These are phyloP conservation scores for Galagoides demidoff DNA, from an alignment of 2,797 vertebrate genomes.

Conservation along the genomic window DNA sequence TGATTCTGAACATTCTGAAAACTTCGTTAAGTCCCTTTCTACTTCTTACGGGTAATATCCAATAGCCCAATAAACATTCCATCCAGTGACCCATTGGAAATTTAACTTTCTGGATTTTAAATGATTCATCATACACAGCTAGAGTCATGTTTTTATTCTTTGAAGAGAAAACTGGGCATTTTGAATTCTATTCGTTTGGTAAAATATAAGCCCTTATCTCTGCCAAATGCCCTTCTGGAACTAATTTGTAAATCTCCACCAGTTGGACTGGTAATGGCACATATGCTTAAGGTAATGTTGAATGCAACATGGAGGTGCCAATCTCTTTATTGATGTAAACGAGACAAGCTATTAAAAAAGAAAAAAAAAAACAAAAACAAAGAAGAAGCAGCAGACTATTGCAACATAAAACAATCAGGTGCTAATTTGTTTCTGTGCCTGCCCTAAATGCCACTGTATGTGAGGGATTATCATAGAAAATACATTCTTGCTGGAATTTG, in stretches of 20 bases:
- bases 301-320: not conserved
- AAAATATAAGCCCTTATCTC: not conserved
- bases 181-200: constrained; percentile 10
- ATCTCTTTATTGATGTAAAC: not conserved
- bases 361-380: not conserved
- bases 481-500: constrained; percentile 81
- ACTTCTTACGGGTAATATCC: not conserved
- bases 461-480: constrained; percentile 81
- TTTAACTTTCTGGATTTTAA: not conserved
- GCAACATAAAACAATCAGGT: constrained; percentile 41
- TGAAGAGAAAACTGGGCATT: not conserved
- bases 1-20: not conserved
- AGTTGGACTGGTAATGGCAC: not conserved
- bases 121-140: not conserved
- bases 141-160: not conserved
- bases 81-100: not conserved
- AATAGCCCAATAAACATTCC: not conserved
- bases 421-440: constrained; percentile 79
- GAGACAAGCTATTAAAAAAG: not conserved
- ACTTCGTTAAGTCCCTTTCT: not conserved
- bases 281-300: not conserved
- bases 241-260: constrained; percentile 20
- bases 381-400: not conserved
- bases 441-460: constrained; percentile 62
- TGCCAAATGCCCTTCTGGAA: constrained; percentile 45